Evolutionary conservation across 2,888 invertebrate species (phyloP), one percentile per base, ranked within the genome.

Genomic region (Dryococelus australis): DNA sequence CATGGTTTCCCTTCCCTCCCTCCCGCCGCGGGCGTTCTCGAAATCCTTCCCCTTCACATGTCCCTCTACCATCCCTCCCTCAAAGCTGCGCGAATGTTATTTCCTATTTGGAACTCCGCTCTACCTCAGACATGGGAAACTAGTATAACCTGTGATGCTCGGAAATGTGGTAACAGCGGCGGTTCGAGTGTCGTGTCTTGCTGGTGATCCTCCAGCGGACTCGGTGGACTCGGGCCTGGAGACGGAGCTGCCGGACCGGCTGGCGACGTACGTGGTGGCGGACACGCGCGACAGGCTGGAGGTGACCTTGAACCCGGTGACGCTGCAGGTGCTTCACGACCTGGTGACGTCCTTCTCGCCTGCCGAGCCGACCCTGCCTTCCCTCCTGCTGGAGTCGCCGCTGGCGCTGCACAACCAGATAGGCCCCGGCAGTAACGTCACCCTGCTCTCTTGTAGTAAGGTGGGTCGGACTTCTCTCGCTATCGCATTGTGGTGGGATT

Each of bases 241-340:
- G 80, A 91, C 92, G 0, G 94, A 93, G 28, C 90, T 87, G 90
- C 88, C 91, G 0, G 93, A 93, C 85, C 92, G 92, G 16, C 90
- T 92, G 84, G 95, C 96, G 85, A 95, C 95, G 0, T 96, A 96
- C 91, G 90, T 97, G 12, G 93, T 96, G 86, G 90, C 97, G 6
- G 95, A 96, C 89, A 95, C 96, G 0, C 94, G 95, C 86, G 95
- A 96, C 89, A 93, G 93, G 84, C 92, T 97, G 6, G 95, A 96
- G 90, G 90, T 96, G 2, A 96, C 96, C 0, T 91, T 97, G 47
- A 96, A 96, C 0, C 95, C 96, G 4, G 94, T 92, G 90, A 94
- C 93, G 51, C 94, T 97, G 9, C 93, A 94, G 87, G 94, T 95
- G 8, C 90, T 96, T 83, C 93, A 93, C 65, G 93, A 93, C 84